Conservation (phyloP, 2,113 vertebrate species). For the Notiomystis cincta region DNA sequence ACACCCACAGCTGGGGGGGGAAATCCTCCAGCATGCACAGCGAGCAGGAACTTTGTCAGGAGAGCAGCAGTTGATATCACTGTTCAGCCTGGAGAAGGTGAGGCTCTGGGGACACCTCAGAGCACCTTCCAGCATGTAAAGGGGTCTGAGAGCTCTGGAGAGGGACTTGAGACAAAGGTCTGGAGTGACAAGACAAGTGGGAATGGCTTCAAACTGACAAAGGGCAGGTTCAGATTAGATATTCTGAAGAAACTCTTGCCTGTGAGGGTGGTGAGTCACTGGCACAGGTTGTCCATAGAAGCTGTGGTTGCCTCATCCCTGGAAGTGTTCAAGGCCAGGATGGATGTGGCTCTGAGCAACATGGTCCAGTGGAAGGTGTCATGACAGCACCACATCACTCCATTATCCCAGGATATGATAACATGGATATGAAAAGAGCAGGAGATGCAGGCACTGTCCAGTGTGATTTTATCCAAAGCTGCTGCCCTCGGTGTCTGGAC, state of each 20-base stretch:
- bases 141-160: neutral
- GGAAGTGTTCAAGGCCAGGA: neutral
- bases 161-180: neutral
- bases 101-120: neutral
- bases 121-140: neutral
- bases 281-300: neutral
- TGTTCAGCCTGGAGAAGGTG: neutral
- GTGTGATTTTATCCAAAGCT: neutral
- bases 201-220: neutral
- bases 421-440: neutral
- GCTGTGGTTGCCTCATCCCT: neutral
- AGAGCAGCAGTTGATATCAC: neutral
- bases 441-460: rapidly evolving
- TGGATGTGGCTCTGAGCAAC: neutral
- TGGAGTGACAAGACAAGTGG: neutral
- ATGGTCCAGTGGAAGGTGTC: neutral
- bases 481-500: neutral
- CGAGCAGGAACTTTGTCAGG: neutral
- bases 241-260: neutral
- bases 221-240: neutral
- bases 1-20: rapidly evolving
- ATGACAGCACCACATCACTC: neutral
- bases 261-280: neutral
- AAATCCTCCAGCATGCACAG: neutral
- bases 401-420: neutral